Base-by-base conservation (phyloP, 2,888 invertebrate species). In the Stenchaetothrips biformis region DNA sequence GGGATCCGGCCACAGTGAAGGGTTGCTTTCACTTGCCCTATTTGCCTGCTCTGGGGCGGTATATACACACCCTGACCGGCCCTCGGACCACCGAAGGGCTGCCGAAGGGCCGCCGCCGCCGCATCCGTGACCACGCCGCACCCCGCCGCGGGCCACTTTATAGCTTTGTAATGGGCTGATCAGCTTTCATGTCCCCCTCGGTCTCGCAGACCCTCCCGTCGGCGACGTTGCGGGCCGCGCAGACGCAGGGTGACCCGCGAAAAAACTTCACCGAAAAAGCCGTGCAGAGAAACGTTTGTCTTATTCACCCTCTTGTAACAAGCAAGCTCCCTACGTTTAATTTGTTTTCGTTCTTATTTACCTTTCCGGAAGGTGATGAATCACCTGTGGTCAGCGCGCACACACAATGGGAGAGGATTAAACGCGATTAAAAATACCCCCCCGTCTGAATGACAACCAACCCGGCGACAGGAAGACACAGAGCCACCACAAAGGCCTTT, bases 141-240 rank as follows among this genome's bases (percentile, higher is more conserved):
- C 53, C 53, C 11, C 53, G 11, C 13, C 53, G 53, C 53, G 53
- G 53, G 53, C 13, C 67, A 74, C 67, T 74, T 74, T 74, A 74
- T 74, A 25, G 67, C 67, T 74, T 74, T 74, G 67, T 74, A 74
- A 74, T 74, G 67, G 67, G 67, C 67, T 74, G 67, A 74, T 74
- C 67, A 74, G 67, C 67, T 74, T 74, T 74, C 67, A 74, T 74
- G 67, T 74, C 11, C 67, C 25, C 25, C 67, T 25, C 67, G 11
- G 53, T 53, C 53, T 8, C 7, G 67, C 67, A 7, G 67, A 21
- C 67, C 53, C 21, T 18, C 25, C 67, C 67, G 21, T 21, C 21
- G 21, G 21, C 37, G 37, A 37, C 37, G 37, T 37, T 4, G 37
- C 37, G 37, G 37, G 4, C 2, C 37, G 37, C 37, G 37, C 37